Evolutionary conservation across 2,888 invertebrate species (phyloP).

Genomic region (Drosophila setosimentum): DNA sequence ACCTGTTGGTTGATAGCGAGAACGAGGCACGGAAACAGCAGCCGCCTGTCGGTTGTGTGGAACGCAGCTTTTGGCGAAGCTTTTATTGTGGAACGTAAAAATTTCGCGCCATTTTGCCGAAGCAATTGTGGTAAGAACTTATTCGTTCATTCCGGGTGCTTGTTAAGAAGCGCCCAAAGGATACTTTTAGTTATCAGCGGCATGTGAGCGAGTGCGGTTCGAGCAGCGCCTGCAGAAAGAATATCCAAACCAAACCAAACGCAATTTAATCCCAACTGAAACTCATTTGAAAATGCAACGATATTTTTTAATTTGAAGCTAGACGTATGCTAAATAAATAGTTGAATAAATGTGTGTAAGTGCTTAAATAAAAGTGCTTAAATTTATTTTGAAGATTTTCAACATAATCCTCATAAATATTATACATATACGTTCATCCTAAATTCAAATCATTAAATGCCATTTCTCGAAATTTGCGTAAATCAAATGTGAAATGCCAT

Average conservation of each 20-base stretch:
- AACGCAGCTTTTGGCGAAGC: conserved; percentile 66
- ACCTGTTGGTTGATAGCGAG: conserved; percentile 56
- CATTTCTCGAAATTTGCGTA: conserved; percentile 11
- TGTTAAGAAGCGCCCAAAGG: conserved; percentile 67
- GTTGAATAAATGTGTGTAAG: not conserved
- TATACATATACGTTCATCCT: not conserved
- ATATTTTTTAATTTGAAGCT: not conserved
- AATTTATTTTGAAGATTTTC: not conserved
- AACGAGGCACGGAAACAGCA: conserved; percentile 18
- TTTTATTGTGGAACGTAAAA: conserved; percentile 64
- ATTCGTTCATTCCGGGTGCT: conserved; percentile 31
- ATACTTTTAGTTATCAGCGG: conserved; percentile 68
- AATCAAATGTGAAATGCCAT: conserved; percentile 37
- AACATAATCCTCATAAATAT: not conserved
- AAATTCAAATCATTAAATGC: not conserved
- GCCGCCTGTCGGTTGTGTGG: conserved; percentile 46
- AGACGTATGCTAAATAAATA: not conserved
- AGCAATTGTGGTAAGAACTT: conserved; percentile 68
- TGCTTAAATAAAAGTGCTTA: not conserved
- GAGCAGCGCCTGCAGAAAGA: conserved; percentile 13
- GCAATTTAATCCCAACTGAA: not conserved
- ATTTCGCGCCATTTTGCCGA: conserved; percentile 72
- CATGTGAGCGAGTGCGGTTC: conserved; percentile 67
- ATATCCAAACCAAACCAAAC: not conserved
- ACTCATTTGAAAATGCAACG: not conserved